These are phyloP conservation scores for Tubulanus polymorphus DNA, from an alignment of 2,888 invertebrate genomes.

Conservation along the genomic window DNA sequence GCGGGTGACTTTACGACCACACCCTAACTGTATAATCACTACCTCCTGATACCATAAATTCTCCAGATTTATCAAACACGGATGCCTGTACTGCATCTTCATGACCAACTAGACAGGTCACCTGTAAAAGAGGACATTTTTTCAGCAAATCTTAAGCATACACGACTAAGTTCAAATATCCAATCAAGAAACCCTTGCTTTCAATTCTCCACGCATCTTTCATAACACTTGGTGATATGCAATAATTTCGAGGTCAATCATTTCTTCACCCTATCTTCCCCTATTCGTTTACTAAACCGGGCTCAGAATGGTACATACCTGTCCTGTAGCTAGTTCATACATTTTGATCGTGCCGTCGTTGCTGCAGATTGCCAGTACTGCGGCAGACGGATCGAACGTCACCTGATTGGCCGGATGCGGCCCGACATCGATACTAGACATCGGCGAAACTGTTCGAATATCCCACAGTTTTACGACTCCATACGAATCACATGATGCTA, in stretches of 20 bases:
- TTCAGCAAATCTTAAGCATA: no score
- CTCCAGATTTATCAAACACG: conserved; percentile 46
- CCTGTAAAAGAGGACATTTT: conserved; percentile 26
- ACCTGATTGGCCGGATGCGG: conserved; percentile 52
- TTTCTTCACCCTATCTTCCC: no score
- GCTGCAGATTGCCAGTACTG: conserved; percentile 47
- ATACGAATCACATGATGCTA: conserved; percentile 53
- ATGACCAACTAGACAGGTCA: conserved; percentile 46
- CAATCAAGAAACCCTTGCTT: no score
- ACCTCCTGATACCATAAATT: conserved; percentile 49
- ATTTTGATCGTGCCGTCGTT: conserved; percentile 51
- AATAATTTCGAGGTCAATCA: no score
- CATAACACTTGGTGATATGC: no score
- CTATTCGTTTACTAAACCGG: no score
- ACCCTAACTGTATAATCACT: conserved; percentile 48
- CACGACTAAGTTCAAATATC: no score
- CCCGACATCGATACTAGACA: conserved; percentile 47
- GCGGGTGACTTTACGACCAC: conserved; percentile 48
- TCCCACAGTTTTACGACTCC: conserved; percentile 53
- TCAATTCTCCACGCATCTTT: no score
- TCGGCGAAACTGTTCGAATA: conserved; percentile 45
- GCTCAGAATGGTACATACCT: no score
- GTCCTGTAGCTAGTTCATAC: conserved; percentile 47
- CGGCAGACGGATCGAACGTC: conserved; percentile 48
- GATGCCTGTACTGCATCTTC: conserved; percentile 52